Base-by-base conservation (phyloP, 2,113 vertebrate genomes). In the Chaetura pelagica region DNA sequence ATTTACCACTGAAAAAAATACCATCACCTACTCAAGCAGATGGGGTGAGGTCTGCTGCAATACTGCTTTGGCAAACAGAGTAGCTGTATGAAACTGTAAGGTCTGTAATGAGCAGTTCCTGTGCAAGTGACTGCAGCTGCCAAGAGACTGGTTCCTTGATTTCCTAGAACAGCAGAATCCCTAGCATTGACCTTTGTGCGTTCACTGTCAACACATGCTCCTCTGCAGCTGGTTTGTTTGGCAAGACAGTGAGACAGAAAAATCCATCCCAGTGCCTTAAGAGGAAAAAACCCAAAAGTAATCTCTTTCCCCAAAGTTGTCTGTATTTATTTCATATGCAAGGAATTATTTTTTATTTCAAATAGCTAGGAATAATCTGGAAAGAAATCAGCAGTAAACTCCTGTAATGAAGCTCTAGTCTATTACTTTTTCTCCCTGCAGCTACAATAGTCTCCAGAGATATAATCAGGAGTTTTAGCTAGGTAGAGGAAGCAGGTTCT, bases 101-200 rank as follows among this genome's bases (percentile, higher is more conserved):
- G 68, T 51, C 49, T 7, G 4, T 18, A 74, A 46, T 3, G 30
- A 92, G 44, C 59, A 57, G 57, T 52, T 59, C 48, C 49, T 72
- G 2, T n/a, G 52, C 6, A 26, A 85, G 71, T 10, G 75, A 22
- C 62, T 73, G 71, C 35, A 54, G 44, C 62, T 96, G 82, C 88
- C 81, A 88, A 49, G 82, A 52, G 42, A 59, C 75, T 57, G 42
- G 34, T 95, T 58, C 42, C 63, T 42, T 82, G 24, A 62, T 71
- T 85, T 96, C 83, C 85, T 92, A 61, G 90, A 88, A 93, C 35
- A 73, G 87, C 71, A 93, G 40, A 73, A 90, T 85, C 34, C 55
- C 49, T 27, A 22, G 59, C 26, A 81, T 5, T 92, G 85, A 93
- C 79, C 76, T 93, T 54, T 90, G 76, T 0, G 1, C 52, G 46